Conservation (phyloP, 2,113 vertebrate species). For the Anguilla japonica region DNA sequence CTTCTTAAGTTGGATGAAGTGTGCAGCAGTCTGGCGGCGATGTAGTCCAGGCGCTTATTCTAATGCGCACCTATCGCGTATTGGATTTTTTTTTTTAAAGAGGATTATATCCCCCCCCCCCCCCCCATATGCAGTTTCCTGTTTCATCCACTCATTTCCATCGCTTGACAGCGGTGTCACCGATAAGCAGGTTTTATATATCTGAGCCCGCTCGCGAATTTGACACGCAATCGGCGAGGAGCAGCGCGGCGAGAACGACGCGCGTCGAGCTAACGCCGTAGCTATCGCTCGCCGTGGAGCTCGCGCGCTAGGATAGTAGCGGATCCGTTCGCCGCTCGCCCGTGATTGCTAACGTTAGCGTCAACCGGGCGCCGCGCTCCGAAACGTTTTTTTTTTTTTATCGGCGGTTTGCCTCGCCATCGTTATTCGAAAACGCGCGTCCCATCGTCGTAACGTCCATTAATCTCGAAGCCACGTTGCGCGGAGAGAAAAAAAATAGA, state of each 20-base stretch:
- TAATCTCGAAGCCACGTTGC: not conserved
- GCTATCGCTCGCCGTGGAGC: not conserved
- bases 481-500: no score
- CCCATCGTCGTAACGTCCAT: not conserved
- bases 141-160: not conserved
- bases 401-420: no score
- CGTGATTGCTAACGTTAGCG: not conserved
- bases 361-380: no score
- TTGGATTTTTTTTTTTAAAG: conserved; percentile 9
- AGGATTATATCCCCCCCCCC: not conserved
- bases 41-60: not conserved
- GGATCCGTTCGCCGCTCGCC: no score
- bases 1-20: conserved; percentile 8
- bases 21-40: not conserved
- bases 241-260: not conserved
- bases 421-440: not conserved
- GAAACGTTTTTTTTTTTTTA: not conserved
- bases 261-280: no score
- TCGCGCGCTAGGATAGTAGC: not conserved
- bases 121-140: not conserved
- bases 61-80: conserved; percentile 2
- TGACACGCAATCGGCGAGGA: not conserved
- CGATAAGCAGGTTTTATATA: not conserved
- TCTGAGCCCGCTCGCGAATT: not conserved
- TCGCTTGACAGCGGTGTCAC: not conserved